Conservation (phyloP, 2,797 vertebrate genomes). For the Heliangelus exortis region DNA sequence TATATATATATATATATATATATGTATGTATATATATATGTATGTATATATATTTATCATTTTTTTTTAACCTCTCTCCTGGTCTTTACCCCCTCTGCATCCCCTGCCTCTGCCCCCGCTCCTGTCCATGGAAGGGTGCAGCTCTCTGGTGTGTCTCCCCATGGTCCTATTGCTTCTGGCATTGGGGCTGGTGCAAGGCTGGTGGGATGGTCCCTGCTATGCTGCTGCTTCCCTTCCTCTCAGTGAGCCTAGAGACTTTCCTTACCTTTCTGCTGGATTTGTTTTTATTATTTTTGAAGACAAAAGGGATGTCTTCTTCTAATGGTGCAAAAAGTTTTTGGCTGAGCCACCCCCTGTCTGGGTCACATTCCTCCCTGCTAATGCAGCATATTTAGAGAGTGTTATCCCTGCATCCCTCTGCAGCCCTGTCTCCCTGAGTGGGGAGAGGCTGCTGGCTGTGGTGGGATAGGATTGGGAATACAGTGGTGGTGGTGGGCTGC, state of each 20-base stretch:
- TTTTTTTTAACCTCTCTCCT: not conserved
- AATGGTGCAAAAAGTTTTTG: not conserved
- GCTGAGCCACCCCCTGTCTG: not conserved
- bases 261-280: slow-evolving; percentile 7
- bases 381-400: not conserved
- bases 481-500: not conserved
- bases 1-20: no score
- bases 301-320: not conserved
- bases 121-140: not conserved
- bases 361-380: not conserved
- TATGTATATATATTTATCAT: no score
- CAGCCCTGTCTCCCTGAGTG: not conserved
- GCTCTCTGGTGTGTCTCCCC: not conserved
- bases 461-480: not conserved
- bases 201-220: accelerated
- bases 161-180: not conserved
- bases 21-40: no score
- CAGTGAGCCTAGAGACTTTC: not conserved
- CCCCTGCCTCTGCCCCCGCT: not conserved
- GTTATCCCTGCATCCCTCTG: not conserved
- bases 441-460: not conserved
- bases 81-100: not conserved
- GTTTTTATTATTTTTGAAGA: not conserved
- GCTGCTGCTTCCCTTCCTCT: not conserved
- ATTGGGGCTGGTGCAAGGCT: not conserved